A percentile compares a stretch with the other conserved stretches of the same genome.
Conservation (phyloP, 2,797 vertebrate species). For the Pseudomugil tenellus region DNA sequence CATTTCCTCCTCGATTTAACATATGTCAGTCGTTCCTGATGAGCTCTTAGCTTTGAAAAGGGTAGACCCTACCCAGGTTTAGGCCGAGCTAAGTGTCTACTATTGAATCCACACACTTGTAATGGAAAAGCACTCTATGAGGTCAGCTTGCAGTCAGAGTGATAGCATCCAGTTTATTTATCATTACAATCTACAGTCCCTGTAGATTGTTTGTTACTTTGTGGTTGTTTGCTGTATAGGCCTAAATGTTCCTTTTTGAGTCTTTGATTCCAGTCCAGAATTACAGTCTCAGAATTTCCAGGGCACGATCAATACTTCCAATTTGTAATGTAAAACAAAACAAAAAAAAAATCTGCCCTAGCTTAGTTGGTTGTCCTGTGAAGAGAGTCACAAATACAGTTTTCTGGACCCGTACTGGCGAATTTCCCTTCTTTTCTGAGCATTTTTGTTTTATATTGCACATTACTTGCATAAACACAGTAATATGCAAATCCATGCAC, state of each 20-base stretch:
- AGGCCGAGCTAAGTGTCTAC: not conserved
- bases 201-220: not conserved
- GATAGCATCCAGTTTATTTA: slow-evolving; percentile 7
- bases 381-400: not conserved
- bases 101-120: not conserved
- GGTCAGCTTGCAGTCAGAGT: not conserved
- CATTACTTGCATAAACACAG: not conserved
- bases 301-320: slow-evolving; percentile 2
- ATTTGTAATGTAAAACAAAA: not conserved
- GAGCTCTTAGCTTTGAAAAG: not conserved
- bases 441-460: not conserved
- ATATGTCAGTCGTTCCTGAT: not conserved
- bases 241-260: not conserved
- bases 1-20: not conserved
- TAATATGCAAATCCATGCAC: not conserved
- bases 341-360: not conserved
- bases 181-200: not conserved
- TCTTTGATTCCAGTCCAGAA: not conserved
- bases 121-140: not conserved
- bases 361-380: not conserved
- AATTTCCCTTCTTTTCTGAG: not conserved
- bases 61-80: not conserved
- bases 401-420: not conserved
- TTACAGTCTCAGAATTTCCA: slow-evolving; percentile 1
- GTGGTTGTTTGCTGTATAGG: not conserved